Percentiles rank a stretch among this genome's conserved stretches.
phyloP scores from a whole-genome alignment of 1,140 invertebrate genomes.

The Pachyrhynchus sulphureomaculatus region DNA sequence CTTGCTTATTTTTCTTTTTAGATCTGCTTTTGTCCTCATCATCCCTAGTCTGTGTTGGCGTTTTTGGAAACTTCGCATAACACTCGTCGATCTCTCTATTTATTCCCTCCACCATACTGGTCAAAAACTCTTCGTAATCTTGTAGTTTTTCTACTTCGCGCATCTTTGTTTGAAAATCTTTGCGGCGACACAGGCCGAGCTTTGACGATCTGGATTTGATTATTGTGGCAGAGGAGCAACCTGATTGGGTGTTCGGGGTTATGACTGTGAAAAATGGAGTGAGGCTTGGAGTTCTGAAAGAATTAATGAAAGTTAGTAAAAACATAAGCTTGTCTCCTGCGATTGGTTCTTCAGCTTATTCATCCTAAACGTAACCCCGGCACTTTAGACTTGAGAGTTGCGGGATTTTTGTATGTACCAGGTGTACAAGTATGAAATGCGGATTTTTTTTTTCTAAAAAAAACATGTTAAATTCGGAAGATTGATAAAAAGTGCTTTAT shows the following conservation, averaged over 20 bases:
- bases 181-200: slow-evolving; percentile 2
- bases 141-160: slow-evolving; percentile 14
- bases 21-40: not conserved
- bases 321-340: too few species aligned
- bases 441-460: too few species aligned
- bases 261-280: slow-evolving; percentile 14
- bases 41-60: not conserved
- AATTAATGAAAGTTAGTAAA: too few species aligned
- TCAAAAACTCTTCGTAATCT: slow-evolving; percentile 12
- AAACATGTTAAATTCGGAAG: too few species aligned
- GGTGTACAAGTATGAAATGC: too few species aligned
- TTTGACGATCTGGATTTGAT: slow-evolving; percentile 7
- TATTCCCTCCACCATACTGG: slow-evolving; percentile 9
- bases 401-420: too few species aligned
- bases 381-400: too few species aligned
- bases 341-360: too few species aligned
- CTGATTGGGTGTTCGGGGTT: slow-evolving; percentile 2
- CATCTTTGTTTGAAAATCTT: slow-evolving; percentile 19
- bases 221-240: not conserved
- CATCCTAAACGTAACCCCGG: too few species aligned
- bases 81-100: slow-evolving; percentile 15
- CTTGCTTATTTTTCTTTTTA: not conserved
- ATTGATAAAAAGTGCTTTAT: too few species aligned
- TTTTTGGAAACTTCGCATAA: slow-evolving; percentile 12
- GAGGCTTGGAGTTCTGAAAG: not conserved